Evolutionary conservation across 2,113 vertebrate species (phyloP), one percentile per base, ranked within the genome.

Genomic region (Rhynchomys soricoides): DNA sequence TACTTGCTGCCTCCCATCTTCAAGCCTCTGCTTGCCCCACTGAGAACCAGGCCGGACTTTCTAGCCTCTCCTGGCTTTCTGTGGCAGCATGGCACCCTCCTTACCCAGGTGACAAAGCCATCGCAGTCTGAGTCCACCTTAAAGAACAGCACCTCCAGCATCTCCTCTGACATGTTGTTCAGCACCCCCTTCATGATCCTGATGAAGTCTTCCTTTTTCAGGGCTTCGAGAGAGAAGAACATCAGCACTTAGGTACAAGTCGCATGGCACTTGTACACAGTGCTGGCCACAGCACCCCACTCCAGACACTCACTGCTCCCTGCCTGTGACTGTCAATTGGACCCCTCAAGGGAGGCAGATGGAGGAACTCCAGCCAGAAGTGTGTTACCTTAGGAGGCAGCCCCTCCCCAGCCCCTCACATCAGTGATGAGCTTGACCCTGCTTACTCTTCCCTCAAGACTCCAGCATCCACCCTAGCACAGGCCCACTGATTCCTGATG

Each of bases 111-210:
- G 90, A 97, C 52, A 21, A 89, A 95, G 95, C 98, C 98, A 3
- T 93, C 97, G 43, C 98, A 98, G 91, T 90, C 98, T 11, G 78
- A 89, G 97, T 97, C 98, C 97, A 98, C 92, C 95, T 98, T 98
- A 93, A 95, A 64, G 93, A 99, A 98, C 37, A 98, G 78, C 0
- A 34, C 95, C 71, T 96, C 91, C 0, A 97, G 11, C 1, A 97
- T 95, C 89, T 98, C 96, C 19, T 96, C 95, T 0, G 97, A 83
- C 74, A 81, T n/a, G 22, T 50, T 55, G 17, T 26, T 93, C 89
- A 86, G 87, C 74, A 98, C 96, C 95, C 95, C 97, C 94, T 96
- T 97, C 96, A 97, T 95, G 45, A 96, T 95, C 75, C 59, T 89
- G 5, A 96, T 90, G 93, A 98, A 98, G 71, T 87, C 55, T 3